Base-by-base conservation (phyloP, 1,140 invertebrate species). In the Ericerus pela region DNA sequence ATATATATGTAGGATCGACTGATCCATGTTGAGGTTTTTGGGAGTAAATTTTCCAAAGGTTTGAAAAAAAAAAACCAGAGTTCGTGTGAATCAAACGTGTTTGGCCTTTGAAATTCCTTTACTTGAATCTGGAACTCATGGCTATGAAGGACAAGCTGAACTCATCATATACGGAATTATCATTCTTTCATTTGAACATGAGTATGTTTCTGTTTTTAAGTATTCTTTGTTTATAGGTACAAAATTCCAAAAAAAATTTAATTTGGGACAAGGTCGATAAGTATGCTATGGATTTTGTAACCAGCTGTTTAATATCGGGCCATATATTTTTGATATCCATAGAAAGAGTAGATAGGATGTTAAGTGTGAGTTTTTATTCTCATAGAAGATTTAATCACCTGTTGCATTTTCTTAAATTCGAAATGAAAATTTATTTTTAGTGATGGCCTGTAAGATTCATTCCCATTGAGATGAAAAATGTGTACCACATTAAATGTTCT, bases 31-130 rank as follows among this genome's bases (percentile, higher is more conserved):
- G n/a, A n/a, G n/a, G n/a, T n/a, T n/a, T n/a, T n/a, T n/a, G n/a
- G n/a, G n/a, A n/a, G n/a, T n/a, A n/a, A n/a, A n/a, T n/a, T n/a
- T n/a, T n/a, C n/a, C n/a, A n/a, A n/a, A n/a, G n/a, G n/a, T n/a
- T n/a, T n/a, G n/a, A n/a, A n/a, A n/a, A n/a, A n/a, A n/a, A n/a
- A n/a, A n/a, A 56, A 96, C 96, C 11, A 77, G 96, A 56, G 96
- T 91, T 68, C 96, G 99, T 76, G 96, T 99, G 0, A 99, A 99
- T 74, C 78, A 96, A 30, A 93, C 99, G 87, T 99, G 96, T 72
- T 72, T 99, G 18, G 90, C 94, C 51, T 88, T 92, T 12, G 81
- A 93, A 68, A 72, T 96, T 11, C 93, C 95, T 1, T 70, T 99
- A 1, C 81, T 99, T 63, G 96, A 99, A 70, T 96, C 91, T 65